Percentiles rank a stretch among this genome's conserved stretches.
phyloP scores from a whole-genome alignment of 1,140 invertebrate genomes.

The Potamilus streckersoni region DNA sequence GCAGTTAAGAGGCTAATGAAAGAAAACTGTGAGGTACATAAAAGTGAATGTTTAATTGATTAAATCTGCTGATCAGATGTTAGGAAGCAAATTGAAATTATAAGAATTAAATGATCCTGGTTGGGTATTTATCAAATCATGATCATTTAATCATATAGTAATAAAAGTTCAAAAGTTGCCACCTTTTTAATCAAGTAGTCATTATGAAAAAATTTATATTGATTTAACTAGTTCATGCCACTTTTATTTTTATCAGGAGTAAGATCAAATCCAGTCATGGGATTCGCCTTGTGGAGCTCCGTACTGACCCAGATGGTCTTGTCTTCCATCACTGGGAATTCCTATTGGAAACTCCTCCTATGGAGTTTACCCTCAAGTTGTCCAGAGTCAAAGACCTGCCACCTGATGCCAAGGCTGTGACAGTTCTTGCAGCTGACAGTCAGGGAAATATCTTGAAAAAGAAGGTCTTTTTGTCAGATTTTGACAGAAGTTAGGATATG shows the following conservation, averaged over 20 bases:
- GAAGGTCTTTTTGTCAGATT: conserved; percentile 48
- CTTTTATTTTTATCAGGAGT: conserved; percentile 27
- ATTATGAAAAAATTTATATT: background rate
- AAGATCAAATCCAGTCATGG: conserved; percentile 74
- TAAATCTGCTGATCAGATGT: too few species aligned
- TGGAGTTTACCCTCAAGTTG: conserved; percentile 46
- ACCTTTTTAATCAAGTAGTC: background rate
- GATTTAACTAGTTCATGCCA: background rate
- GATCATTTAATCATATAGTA: too few species aligned
- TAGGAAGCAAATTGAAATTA: too few species aligned
- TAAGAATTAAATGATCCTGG: too few species aligned
- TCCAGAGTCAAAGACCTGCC: conserved; percentile 51
- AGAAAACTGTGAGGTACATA: too few species aligned
- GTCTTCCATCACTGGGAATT: conserved; percentile 79
- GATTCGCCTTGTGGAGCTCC: conserved; percentile 78
- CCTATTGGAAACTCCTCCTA: conserved; percentile 47
- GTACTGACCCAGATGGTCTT: conserved; percentile 72
- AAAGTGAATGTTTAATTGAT: too few species aligned
- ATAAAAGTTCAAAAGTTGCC: background rate
- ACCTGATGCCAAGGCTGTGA: conserved; percentile 39
- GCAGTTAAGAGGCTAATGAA: too few species aligned
- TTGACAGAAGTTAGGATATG: conserved; percentile 27
- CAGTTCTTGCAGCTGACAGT: conserved; percentile 55
- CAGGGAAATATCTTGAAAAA: conserved; percentile 60
- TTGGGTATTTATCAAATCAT: too few species aligned